Base-by-base conservation (phyloP, 2,888 invertebrate species). In the Lordiphosa andalusiaca region DNA sequence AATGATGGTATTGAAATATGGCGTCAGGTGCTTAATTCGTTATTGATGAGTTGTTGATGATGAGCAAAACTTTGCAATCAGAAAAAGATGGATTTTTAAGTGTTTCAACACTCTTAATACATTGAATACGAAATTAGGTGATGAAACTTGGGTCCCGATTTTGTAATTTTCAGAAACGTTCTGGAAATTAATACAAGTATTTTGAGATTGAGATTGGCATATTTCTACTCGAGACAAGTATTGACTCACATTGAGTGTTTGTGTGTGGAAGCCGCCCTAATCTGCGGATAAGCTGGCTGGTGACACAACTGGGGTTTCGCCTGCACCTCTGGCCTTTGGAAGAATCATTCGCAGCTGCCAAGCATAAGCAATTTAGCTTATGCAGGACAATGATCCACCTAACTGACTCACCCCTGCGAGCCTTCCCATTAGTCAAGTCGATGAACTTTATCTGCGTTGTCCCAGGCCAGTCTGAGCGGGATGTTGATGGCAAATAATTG, bases 361-460 rank as follows among this genome's bases (percentile, higher is more conserved):
- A 42, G 72, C 78, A 82, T 82, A 82, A 77, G 61, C 48, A 49
- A 37, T 53, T 36, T 39, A 52, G 74, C 82, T 73, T 74, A 82
- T 76, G 75, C 75, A 58, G 35, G 53, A 44, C 67, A 67, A 64
- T 61, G 78, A 48, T 25, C 25, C 25, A 25, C 6, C 25, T 25
- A 38, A 38, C 12, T 6, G 19, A 35, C 61, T 60, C 53, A 60
- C 42, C 60, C 57, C 36, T 61, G 53, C 40, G 49, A 47, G 50
- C 54, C 37, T 58, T 46, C 58, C 65, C 56, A 66, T 65, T 60
- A 57, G 44, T 57, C 37, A 36, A 72, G 67, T 70, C 68, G 53
- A 55, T 82, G 68, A 70, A 63, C 58, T 56, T 46, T 56, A 36
- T 12, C n/a, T 19, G 12, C 25, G 6, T 6, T 25, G 25, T 25